Conservation (phyloP, 2,797 vertebrate genomes). For the Perodicticus potto region DNA sequence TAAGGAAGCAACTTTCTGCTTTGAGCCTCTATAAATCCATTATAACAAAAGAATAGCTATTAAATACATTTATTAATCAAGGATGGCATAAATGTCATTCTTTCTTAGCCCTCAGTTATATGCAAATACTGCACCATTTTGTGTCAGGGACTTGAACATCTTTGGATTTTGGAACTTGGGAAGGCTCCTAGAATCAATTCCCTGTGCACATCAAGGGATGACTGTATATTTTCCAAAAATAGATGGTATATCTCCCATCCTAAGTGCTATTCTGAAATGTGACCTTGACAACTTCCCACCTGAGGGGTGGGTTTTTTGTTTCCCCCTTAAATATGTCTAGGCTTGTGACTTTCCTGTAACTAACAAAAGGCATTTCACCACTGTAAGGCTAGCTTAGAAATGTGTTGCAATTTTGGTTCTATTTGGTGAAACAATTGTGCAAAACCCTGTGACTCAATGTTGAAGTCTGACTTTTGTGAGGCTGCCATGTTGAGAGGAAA, state of each 20-base stretch:
- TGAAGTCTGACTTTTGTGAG: neutral
- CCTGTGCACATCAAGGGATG: neutral
- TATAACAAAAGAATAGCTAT: neutral
- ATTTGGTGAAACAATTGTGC: neutral
- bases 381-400: neutral
- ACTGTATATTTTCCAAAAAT: neutral
- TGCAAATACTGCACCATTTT: neutral
- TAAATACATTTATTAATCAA: neutral
- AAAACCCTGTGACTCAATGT: neutral
- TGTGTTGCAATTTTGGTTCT: neutral
- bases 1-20: neutral
- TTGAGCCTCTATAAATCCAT: neutral
- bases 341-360: neutral
- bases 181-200: neutral
- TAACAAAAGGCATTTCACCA: neutral
- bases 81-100: neutral
- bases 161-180: neutral
- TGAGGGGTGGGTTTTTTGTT: neutral
- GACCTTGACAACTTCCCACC: neutral
- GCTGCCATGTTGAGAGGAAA: neutral
- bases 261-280: neutral
- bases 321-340: neutral
- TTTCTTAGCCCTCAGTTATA: neutral
- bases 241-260: neutral
- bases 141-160: neutral